phyloP scores from a whole-genome alignment of 2,888 invertebrate genomes.

The Eristalis intricaria region DNA sequence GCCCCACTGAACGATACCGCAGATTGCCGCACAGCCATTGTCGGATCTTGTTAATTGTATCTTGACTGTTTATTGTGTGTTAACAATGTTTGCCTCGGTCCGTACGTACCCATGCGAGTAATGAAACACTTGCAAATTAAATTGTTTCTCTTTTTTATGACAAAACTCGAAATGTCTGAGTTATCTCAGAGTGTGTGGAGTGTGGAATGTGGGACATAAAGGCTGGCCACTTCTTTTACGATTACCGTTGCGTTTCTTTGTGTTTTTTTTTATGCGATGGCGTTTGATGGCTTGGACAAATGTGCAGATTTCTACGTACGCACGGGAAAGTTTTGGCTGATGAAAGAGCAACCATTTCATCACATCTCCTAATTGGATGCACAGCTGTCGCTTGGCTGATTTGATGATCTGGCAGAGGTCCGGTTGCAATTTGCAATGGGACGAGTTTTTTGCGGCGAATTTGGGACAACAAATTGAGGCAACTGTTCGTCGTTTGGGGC shows the following conservation, averaged over 20 bases:
- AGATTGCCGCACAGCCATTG: not conserved
- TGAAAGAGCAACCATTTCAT: not conserved
- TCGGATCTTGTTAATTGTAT: conserved; percentile 8
- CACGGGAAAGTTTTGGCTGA: not conserved
- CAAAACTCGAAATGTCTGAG: not conserved
- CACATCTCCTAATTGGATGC: not conserved
- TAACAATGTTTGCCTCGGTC: conserved; percentile 13
- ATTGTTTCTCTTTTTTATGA: not conserved
- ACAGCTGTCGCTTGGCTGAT: not conserved
- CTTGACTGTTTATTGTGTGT: not conserved
- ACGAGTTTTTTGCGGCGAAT: not conserved
- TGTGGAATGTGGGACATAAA: not conserved
- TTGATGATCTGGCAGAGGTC: not conserved
- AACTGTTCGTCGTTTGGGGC: not conserved
- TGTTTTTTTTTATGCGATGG: not conserved
- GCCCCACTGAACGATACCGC: not conserved
- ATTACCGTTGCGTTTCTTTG: not conserved
- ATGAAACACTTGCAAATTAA: not conserved
- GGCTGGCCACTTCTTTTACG: not conserved
- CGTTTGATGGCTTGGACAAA: not conserved
- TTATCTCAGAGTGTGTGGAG: not conserved
- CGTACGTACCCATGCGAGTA: not conserved
- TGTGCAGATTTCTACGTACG: not conserved
- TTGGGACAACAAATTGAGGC: not conserved
- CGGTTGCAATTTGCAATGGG: not conserved